These are phyloP conservation scores for Corythornis leucogaster DNA, from an alignment of 2,797 vertebrate species.

Conservation along the genomic window DNA sequence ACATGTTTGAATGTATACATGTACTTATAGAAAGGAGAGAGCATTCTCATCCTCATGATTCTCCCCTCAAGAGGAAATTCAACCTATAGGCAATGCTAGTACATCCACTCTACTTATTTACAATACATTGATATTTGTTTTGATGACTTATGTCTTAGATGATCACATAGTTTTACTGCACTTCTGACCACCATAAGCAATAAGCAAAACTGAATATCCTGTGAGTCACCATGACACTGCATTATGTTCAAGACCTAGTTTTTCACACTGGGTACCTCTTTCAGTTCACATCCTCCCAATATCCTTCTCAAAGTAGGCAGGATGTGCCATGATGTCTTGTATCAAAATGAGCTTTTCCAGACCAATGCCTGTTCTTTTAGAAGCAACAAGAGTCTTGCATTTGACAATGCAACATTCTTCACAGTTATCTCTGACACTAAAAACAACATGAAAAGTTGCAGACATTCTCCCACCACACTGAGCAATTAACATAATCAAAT, in stretches of 20 bases:
- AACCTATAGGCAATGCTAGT: rapidly evolving
- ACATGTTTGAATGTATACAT: rapidly evolving
- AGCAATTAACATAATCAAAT: neutral
- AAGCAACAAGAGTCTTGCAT: neutral
- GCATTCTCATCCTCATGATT: neutral
- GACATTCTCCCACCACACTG: neutral
- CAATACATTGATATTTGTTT: neutral
- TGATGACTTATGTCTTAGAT: neutral
- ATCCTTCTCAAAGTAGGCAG: neutral
- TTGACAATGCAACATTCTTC: neutral
- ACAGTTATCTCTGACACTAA: neutral
- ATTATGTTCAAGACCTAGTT: neutral
- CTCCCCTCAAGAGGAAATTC: neutral
- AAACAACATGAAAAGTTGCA: neutral
- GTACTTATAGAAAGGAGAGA: neutral
- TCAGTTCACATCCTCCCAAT: neutral
- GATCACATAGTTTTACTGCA: neutral
- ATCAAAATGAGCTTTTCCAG: neutral
- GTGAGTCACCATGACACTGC: neutral
- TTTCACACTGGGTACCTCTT: neutral
- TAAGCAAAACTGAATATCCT: neutral
- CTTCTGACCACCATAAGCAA: neutral
- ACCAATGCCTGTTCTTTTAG: neutral
- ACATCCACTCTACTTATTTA: neutral
- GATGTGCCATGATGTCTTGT: neutral